Conservation (phyloP, 2,797 vertebrate species). For the Sciurus carolinensis region DNA sequence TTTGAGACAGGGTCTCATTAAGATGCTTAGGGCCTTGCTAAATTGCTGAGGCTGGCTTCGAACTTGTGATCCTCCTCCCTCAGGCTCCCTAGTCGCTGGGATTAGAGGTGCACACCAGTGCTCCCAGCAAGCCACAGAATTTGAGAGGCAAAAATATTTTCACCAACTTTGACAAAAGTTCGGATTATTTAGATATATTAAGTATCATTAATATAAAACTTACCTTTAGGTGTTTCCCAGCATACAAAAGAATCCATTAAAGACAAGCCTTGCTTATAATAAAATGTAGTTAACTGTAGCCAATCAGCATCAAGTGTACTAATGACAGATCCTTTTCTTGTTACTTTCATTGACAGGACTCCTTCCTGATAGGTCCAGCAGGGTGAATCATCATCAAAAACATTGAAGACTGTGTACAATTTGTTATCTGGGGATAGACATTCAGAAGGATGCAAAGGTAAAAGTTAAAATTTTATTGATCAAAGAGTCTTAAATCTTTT, state of each 20-base stretch:
- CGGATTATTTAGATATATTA: slow-evolving; percentile 18
- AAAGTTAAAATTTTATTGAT: neutral
- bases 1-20: no score
- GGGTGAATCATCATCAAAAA: slow-evolving; percentile 90
- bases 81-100: no score
- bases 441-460: slow-evolving; percentile 32
- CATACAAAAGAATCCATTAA: slow-evolving; percentile 97
- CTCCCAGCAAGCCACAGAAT: neutral
- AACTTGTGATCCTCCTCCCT: no score
- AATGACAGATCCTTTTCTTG: slow-evolving; percentile 95
- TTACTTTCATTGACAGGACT: slow-evolving; percentile 94
- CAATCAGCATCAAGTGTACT: slow-evolving; percentile 97
- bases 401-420: slow-evolving; percentile 90
- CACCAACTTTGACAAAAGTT: neutral
- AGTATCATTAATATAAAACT: slow-evolving; percentile 60
- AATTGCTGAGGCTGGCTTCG: no score
- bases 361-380: slow-evolving; percentile 96
- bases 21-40: no score
- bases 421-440: slow-evolving; percentile 83
- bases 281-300: slow-evolving; percentile 96
- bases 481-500: neutral
- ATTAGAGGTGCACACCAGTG: no score
- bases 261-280: slow-evolving; percentile 97
- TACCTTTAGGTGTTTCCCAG: slow-evolving; percentile 97
- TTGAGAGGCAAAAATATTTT: slow-evolving; percentile 58